Evolutionary conservation across 2,113 vertebrate genomes (phyloP).

Genomic region (Chionis minor): DNA sequence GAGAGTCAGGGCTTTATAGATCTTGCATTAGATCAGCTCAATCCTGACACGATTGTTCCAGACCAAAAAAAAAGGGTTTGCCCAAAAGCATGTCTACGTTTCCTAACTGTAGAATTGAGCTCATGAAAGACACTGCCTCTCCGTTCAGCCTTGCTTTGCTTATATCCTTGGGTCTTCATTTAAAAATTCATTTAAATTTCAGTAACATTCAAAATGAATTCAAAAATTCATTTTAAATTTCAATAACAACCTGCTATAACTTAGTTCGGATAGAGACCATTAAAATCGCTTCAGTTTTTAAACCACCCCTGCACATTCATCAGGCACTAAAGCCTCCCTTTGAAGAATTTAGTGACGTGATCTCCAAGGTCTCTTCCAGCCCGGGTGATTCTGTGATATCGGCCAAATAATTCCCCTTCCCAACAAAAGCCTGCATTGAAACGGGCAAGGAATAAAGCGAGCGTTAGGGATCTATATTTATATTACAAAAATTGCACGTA

Average conservation of each 20-base stretch:
- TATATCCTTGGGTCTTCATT: not conserved
- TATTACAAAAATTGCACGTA: not conserved
- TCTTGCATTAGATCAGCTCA: not conserved
- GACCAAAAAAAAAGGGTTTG: not conserved
- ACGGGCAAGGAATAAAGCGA: rapidly evolving
- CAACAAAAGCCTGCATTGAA: not conserved
- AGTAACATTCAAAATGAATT: not conserved
- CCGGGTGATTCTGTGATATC: too few relatives aligned
- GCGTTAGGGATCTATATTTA: rapidly evolving
- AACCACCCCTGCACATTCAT: too few relatives aligned
- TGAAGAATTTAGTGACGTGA: not conserved
- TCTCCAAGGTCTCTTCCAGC: too few relatives aligned
- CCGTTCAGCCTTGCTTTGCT: not conserved
- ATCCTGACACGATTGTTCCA: not conserved
- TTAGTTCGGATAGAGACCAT: not conserved
- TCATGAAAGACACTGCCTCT: not conserved
- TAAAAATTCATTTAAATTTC: not conserved
- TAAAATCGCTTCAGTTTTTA: not conserved
- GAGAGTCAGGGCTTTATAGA: not conserved
- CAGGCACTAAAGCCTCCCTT: not conserved
- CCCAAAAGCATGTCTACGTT: not conserved
- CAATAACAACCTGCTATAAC: not conserved
- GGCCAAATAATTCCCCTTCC: not conserved
- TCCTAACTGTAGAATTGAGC: not conserved
- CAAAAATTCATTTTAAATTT: not conserved